These are phyloP conservation scores for Hirtodrosophila histrioides DNA, from an alignment of 2,888 invertebrate genomes.

Conservation along the genomic window DNA sequence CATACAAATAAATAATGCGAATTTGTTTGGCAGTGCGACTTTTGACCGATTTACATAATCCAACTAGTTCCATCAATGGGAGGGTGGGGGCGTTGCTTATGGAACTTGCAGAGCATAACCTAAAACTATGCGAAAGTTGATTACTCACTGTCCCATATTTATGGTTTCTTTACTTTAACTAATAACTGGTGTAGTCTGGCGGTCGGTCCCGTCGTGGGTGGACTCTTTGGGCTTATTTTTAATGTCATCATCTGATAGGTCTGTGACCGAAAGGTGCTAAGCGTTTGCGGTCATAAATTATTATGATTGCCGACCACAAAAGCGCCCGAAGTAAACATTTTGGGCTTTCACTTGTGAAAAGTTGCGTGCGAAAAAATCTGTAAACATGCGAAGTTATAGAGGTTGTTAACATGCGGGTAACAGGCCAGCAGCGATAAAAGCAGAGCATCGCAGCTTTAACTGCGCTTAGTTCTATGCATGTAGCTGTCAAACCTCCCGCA, in stretches of 20 bases:
- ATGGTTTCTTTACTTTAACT: conserved; percentile 21
- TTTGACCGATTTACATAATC: conserved; percentile 63
- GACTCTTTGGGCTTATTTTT: conserved; percentile 7
- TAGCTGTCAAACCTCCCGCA: conserved; percentile 7
- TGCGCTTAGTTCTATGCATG: conserved; percentile 2
- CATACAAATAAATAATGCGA: conserved; percentile 39
- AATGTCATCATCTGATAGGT: conserved; percentile 25
- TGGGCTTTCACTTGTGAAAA: conserved; percentile 64
- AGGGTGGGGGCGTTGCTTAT: conserved; percentile 7
- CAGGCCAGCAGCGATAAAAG: conserved; percentile 5
- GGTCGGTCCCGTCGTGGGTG: conserved; percentile 12
- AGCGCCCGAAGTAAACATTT: conserved; percentile 45
- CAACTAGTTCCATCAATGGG: background rate
- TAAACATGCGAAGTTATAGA: background rate
- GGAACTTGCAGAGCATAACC: conserved; percentile 24
- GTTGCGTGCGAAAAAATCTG: conserved; percentile 43
- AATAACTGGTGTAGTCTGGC: conserved; percentile 24
- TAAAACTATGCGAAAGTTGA: conserved; percentile 35
- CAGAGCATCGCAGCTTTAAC: background rate
- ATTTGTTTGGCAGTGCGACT: conserved; percentile 35
- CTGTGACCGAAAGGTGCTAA: conserved; percentile 59
- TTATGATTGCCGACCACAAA: conserved; percentile 33
- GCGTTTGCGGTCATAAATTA: conserved; percentile 62
- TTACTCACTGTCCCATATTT: conserved; percentile 27
- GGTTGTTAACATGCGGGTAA: conserved; percentile 16